phyloP scores from a whole-genome alignment of 2,888 invertebrate genomes.

The Norana najaformis region DNA sequence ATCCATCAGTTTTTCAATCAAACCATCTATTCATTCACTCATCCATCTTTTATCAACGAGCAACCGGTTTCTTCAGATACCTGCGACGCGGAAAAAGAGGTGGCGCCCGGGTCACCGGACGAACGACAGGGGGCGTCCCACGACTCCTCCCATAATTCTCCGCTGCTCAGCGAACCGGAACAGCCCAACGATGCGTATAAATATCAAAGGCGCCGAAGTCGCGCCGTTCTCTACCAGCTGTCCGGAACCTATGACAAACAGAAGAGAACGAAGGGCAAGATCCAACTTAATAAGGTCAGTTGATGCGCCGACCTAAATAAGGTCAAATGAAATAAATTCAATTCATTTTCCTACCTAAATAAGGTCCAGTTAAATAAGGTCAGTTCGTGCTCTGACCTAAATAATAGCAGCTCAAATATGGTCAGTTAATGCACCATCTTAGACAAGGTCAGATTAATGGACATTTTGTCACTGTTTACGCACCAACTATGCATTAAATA shows the following conservation, averaged over 20 bases:
- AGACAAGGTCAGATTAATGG: no score
- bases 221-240: constrained; percentile 92
- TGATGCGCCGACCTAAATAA: neutral
- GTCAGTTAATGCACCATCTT: neutral
- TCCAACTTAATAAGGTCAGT: constrained; percentile 86
- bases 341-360: no score
- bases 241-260: constrained; percentile 91
- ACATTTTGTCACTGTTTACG: no score
- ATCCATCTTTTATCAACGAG: neutral
- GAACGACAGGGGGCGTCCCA: neutral
- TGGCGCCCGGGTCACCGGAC: neutral
- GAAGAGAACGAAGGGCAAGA: constrained; percentile 81
- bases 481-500: no score
- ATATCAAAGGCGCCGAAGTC: constrained; percentile 86
- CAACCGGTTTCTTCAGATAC: neutral
- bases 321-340: no score
- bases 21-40: neutral
- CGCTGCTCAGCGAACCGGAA: constrained; percentile 25
- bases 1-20: neutral
- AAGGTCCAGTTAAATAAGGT: no score
- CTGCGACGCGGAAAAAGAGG: neutral
- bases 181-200: constrained; percentile 63
- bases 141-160: constrained; percentile 5
- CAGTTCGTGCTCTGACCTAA: neutral
- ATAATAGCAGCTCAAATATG: neutral